A percentile compares a stretch with the other conserved stretches of the same genome.
These are phyloP conservation scores for Charanyca ferruginea DNA, from an alignment of 2,888 invertebrate genomes.

Conservation along the genomic window DNA sequence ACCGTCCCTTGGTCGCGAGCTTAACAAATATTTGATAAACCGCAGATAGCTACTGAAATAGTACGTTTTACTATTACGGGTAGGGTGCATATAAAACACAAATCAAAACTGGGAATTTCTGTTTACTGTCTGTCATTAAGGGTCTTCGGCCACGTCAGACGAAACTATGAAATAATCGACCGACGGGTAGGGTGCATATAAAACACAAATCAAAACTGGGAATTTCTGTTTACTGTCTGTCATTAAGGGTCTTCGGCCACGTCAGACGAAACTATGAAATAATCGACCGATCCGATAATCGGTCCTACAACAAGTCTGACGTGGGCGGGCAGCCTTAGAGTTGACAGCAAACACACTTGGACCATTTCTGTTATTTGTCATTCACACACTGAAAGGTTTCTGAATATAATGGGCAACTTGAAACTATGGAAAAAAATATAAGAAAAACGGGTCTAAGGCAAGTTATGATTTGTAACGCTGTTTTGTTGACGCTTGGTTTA, in stretches of 20 bases:
- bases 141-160: no score
- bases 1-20: constrained; percentile 56
- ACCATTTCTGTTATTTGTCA: constrained; percentile 13
- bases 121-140: no score
- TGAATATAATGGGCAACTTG: no score
- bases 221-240: neutral
- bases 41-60: constrained; percentile 59
- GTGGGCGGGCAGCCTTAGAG: no score
- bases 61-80: constrained; percentile 38
- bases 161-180: no score
- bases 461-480: neutral
- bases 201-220: neutral
- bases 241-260: no score
- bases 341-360: neutral
- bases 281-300: no score
- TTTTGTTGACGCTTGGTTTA: neutral
- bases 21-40: constrained; percentile 55
- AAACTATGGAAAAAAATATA: neutral
- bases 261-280: no score
- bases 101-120: neutral
- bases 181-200: constrained; percentile 24
- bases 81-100: constrained; percentile 15
- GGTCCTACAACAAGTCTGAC: no score
- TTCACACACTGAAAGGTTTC: neutral
- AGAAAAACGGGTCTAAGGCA: neutral